Base-by-base conservation (phyloP, 2,888 invertebrate species). In the Aleiodes leptofemur region DNA sequence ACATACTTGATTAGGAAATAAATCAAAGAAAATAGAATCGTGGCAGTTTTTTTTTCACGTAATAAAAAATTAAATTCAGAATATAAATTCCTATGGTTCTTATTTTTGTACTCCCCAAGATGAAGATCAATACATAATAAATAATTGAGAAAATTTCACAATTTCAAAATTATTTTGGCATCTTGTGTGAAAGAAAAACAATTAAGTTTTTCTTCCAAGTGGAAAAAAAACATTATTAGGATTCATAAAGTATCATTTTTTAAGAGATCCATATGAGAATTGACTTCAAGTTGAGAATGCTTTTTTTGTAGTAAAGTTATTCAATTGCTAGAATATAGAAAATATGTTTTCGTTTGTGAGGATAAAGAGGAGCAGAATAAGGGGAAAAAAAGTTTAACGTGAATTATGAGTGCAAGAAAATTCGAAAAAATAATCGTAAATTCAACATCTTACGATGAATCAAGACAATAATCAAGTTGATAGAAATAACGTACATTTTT, bases 91-190 rank as follows among this genome's bases (percentile, higher is more conserved):
- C 43, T 48, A 43, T 64, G 9, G n/a, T 55, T 5, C 16, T 55
- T 55, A 3, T 8, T 64, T 34, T 61, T 43, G 3, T 14, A 38
- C 16, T 43, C 7, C 7, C 7, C 43, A 43, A 11, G 14, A 16
- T 64, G 9, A 48, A 48, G 23, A 0, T 64, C 48, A 64, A 14
- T 64, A 23, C 43, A 64, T 23, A 64, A 64, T 48, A 43, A 48
- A 64, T 48, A 43, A 43, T 48, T 64, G 48, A 23, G 43, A 64
- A 64, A 64, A 43, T 38, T 43, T n/a, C 4, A 29, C 43, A 9
- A 3, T 43, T 61, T 61, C 43, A 61, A 61, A 64, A 64, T 64
- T 43, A 16, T 64, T 43, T 64, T 64, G 64, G 64, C 64, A 43
- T 64, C 64, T 11, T 43, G 0, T 9, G 9, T 9, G 1, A 43